A percentile compares a stretch with the other conserved stretches of the same genome.
phyloP scores from a whole-genome alignment of 1,140 invertebrate species.

The Antheraea pernyi region DNA sequence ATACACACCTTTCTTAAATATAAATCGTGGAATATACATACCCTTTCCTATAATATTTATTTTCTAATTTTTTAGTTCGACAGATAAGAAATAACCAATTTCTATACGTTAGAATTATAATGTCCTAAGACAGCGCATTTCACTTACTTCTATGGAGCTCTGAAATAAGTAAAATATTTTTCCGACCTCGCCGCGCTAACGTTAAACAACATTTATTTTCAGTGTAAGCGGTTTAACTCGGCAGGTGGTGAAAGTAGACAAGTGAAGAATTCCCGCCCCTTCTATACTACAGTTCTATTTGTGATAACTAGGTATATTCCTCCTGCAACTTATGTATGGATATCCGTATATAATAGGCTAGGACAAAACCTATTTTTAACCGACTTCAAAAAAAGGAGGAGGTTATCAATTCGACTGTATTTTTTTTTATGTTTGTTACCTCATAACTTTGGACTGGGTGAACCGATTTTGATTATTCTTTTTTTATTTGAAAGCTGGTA shows the following conservation, averaged over 20 bases:
- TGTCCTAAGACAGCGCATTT: constrained; percentile 30
- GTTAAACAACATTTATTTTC: constrained; percentile 44
- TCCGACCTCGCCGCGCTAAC: constrained; percentile 26
- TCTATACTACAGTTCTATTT: background rate
- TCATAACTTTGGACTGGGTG: too few species aligned
- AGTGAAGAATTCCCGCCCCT: constrained; percentile 31
- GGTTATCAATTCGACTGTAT: too few species aligned
- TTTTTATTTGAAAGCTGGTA: too few species aligned
- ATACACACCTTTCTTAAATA: too few species aligned
- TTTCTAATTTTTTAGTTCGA: background rate
- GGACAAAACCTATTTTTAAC: too few species aligned
- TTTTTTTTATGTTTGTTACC: too few species aligned
- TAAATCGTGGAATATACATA: too few species aligned
- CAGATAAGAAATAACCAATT: constrained; percentile 23
- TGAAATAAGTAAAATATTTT: constrained; percentile 40
- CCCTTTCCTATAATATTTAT: too few species aligned
- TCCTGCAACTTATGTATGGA: background rate
- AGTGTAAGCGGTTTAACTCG: constrained; percentile 45
- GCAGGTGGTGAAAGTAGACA: constrained; percentile 42
- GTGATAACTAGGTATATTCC: background rate
- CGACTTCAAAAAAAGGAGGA: too few species aligned
- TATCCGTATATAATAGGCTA: too few species aligned
- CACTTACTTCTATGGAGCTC: constrained; percentile 21
- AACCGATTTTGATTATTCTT: too few species aligned
- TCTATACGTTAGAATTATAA: constrained; percentile 33